Conservation (phyloP, 2,113 vertebrate genomes). For the Callipepla californica region DNA sequence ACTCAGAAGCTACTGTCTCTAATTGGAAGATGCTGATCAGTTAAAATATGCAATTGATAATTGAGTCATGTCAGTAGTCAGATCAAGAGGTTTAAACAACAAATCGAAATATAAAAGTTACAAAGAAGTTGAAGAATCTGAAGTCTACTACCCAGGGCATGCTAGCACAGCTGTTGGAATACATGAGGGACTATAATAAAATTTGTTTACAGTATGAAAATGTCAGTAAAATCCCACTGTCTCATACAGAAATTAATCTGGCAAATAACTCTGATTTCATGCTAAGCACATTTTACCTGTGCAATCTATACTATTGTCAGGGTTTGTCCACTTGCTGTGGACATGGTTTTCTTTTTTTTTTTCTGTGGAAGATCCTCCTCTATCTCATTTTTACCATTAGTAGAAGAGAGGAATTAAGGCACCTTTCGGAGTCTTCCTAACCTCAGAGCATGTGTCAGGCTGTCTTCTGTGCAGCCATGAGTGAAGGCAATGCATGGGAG, state of each 20-base stretch:
- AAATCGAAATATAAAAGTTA: neutral
- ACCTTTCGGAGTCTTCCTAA: neutral
- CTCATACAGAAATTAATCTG: neutral
- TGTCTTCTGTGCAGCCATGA: neutral
- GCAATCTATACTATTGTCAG: neutral
- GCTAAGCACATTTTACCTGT: neutral
- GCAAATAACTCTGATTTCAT: neutral
- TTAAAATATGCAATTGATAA: constrained; percentile 17
- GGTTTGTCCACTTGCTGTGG: neutral
- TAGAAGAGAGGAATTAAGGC: neutral
- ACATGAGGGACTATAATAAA: neutral
- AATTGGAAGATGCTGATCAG: constrained; percentile 44
- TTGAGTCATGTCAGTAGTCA: constrained; percentile 17
- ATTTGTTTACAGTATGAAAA: constrained; percentile 7
- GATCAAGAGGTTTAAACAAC: constrained; percentile 30
- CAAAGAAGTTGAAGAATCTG: neutral
- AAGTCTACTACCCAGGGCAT: neutral
- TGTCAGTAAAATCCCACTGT: neutral
- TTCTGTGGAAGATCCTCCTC: neutral
- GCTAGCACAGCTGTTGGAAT: neutral
- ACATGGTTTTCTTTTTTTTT: neutral
- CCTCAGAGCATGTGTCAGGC: accelerated
- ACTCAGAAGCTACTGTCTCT: constrained; percentile 13
- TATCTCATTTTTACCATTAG: neutral
- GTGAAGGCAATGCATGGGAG: neutral